phyloP scores from a whole-genome alignment of 2,888 invertebrate species.

The Lithophane ornitopus region DNA sequence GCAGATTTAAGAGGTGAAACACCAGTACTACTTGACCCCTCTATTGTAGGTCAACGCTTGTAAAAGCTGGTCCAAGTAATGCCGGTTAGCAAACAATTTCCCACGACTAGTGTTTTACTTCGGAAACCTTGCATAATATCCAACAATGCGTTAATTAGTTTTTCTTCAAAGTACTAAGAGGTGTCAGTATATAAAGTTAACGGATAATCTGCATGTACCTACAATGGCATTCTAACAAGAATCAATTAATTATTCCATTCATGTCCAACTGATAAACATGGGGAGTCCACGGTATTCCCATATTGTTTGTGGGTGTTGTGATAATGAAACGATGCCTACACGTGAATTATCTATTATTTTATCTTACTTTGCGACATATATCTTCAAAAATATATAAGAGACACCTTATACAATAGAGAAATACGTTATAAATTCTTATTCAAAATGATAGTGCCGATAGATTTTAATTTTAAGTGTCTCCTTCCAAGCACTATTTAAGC shows the following conservation, averaged over 20 bases:
- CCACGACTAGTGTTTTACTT: conserved; percentile 52
- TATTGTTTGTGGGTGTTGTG: conserved; percentile 52
- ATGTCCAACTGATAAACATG: conserved; percentile 58
- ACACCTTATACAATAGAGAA: conserved; percentile 2
- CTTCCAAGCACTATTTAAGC: conserved; percentile 28
- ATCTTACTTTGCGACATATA: conserved; percentile 32
- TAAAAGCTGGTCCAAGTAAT: conserved; percentile 34
- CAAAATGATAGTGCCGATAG: not conserved
- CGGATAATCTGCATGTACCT: conserved; percentile 37
- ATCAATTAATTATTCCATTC: conserved; percentile 61
- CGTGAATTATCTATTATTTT: conserved; percentile 52
- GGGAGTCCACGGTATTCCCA: conserved; percentile 45
- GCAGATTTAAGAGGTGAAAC: conserved; percentile 50
- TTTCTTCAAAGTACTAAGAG: conserved; percentile 30
- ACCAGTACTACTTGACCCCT: conserved; percentile 36
- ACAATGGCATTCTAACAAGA: conserved; percentile 33
- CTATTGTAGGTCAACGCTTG: conserved; percentile 25
- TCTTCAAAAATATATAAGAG: conserved; percentile 5
- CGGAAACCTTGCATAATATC: conserved; percentile 34
- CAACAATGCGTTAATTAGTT: conserved; percentile 53
- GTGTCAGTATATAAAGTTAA: conserved; percentile 46
- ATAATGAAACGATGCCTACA: conserved; percentile 53
- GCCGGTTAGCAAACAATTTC: conserved; percentile 43
- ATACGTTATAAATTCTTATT: not conserved
- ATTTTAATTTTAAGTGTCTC: conserved; percentile 21